Evolutionary conservation across 2,888 invertebrate species (phyloP).

Genomic region (Osedax fenrisi): DNA sequence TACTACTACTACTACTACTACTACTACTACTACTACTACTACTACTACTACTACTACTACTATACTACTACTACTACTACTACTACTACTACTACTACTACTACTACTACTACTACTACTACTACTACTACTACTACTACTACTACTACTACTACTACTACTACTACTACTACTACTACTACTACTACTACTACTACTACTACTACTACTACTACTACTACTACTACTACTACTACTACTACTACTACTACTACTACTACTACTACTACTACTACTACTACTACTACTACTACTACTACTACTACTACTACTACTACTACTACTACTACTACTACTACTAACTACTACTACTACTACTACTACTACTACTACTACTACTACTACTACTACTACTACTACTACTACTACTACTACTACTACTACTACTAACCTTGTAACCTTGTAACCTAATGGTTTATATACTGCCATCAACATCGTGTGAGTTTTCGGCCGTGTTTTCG

Average conservation of each 20-base stretch:
- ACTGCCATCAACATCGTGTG: too few relatives aligned
- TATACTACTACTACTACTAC: neutral
- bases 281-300: constrained; percentile 7
- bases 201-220: constrained; percentile 19
- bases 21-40: constrained; percentile 5
- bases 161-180: constrained; percentile 15
- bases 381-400: neutral
- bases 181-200: constrained; percentile 12
- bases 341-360: too few relatives aligned
- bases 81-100: constrained; percentile 3
- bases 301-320: constrained; percentile 14
- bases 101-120: neutral
- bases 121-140: constrained; percentile 3
- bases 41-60: neutral
- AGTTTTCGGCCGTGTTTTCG: too few relatives aligned
- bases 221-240: constrained; percentile 14
- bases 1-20: constrained; percentile 1
- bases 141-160: neutral
- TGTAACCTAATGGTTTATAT: too few relatives aligned
- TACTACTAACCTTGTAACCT: too few relatives aligned
- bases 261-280: constrained; percentile 17
- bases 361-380: constrained; percentile 1
- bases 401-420: constrained; percentile 5
- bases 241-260: constrained; percentile 5
- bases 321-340: constrained; percentile 12